Base-by-base conservation (phyloP, 2,888 invertebrate genomes). In the Dicranocentrus wangi region DNA sequence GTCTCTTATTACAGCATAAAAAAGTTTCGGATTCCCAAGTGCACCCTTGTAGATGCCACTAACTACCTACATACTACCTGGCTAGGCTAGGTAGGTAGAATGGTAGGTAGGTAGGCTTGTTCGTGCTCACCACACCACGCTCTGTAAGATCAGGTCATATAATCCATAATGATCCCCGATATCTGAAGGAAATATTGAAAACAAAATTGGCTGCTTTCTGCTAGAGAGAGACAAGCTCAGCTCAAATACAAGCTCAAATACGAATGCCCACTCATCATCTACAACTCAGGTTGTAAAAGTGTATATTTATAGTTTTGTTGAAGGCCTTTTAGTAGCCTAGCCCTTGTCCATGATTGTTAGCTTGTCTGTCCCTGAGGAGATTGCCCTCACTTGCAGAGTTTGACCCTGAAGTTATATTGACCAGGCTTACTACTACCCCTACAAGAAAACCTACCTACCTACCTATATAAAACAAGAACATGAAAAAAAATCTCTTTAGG, bases 331-430 rank as follows among this genome's bases (percentile, higher is more conserved):
- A 28, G 58, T 60, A 61, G 77, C 77, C 77, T 77, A 77, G 77
- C 77, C 77, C 77, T 77, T 77, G 77, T 70, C 77, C 77, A 77
- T 77, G 69, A 77, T 65, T 73, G 63, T 39, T 65, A 63, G 47
- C 66, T 75, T 75, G 77, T 69, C 63, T 77, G 82, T 73, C 82
- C 82, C 78, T 82, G 78, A 82, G 78, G 78, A 78, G 78, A 78
- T 82, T 82, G 78, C 73, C 82, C 82, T 82, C 70, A 28, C 58
- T 66, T 60, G 63, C 51, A 43, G 61, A 51, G 53, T 55, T 70
- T 78, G 71, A 71, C 71, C 78, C 78, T 78, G 65, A 69, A 77
- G 28, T 19, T 63, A 39, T 8, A 39, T 60, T 61, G 51, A 60
- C 68, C 77, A 77, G 68, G 69, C 39, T 51, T 13, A 61, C 39